Evolutionary conservation across 2,113 vertebrate genomes (phyloP), one percentile per base, ranked within the genome.

Genomic region (Orientallactaga bullata): DNA sequence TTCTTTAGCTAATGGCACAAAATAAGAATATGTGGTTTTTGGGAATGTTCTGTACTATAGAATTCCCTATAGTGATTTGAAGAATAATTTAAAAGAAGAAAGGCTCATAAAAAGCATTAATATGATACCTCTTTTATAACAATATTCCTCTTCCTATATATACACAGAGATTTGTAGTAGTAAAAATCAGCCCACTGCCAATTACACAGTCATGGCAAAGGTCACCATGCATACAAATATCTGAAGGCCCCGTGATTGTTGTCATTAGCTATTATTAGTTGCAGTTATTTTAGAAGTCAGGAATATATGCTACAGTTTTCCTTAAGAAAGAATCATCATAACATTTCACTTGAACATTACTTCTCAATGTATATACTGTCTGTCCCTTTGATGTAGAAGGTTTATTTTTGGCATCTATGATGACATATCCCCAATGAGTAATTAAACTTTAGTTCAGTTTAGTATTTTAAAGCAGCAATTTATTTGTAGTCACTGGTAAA

Each of bases 371-470:
- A 3, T 51, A 0, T 24, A 20, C 39, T 80, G 63, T 28, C 73
- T 47, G 37, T 88, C 17, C 65, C 7, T 91, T 80, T 63, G 35
- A 47, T 71, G 63, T 28, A 65, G 58, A 72, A 20, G 20, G 17
- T 51, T 95, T 93, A 63, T 58, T 90, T 95, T 86, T 73, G 15
- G 21, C 26, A 18, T 61, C 30, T 39, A 11, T 85, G 37, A 39
- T 88, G 68, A 58, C 8, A 55, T 23, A 66, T 2, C 10, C 23
- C 42, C 20, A 65, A 24, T 37, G 32, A 32, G 6, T 73, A 80
- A 90, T 39, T 65, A 82, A 81, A 85, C 7, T 21, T 24, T 73
- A 83, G 79, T 51, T 47, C 66, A 60, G 10, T 5, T 15, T 71
- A n/a, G 28, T 28, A 68, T 24, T 55, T 63, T 24, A 73, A 80